These are phyloP conservation scores for Lathronympha strigana DNA, from an alignment of 2,888 invertebrate genomes.

Conservation along the genomic window DNA sequence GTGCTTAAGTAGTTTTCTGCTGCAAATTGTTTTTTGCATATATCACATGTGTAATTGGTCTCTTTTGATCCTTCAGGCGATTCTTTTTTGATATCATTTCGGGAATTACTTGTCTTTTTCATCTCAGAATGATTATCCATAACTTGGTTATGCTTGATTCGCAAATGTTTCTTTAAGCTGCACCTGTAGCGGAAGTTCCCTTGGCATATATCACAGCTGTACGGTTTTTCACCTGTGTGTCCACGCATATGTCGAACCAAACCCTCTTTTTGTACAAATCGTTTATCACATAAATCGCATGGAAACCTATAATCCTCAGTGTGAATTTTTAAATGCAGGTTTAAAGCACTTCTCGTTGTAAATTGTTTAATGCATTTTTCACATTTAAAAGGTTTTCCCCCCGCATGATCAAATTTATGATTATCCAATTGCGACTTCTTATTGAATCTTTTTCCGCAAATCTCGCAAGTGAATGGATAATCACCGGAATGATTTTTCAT, in stretches of 20 bases:
- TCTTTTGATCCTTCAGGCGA: not conserved
- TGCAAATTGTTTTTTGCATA: conserved; percentile 13
- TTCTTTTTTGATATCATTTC: not conserved
- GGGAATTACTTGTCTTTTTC: not conserved
- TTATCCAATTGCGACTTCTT: not conserved
- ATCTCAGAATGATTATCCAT: not conserved
- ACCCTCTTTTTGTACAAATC: conserved; percentile 2
- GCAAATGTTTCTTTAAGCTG: conserved; percentile 2
- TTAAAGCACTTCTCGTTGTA: not conserved
- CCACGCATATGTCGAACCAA: not conserved
- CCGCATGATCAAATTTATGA: not conserved
- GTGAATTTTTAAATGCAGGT: conserved; percentile 6
- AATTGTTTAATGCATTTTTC: not conserved
- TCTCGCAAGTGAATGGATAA: not conserved
- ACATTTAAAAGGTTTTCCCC: conserved; percentile 1
- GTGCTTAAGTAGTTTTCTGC: not conserved
- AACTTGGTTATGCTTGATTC: not conserved
- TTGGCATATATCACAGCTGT: conserved; percentile 5
- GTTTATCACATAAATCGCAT: conserved; percentile 13
- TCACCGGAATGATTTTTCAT: conserved; percentile 2
- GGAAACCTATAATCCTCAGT: not conserved
- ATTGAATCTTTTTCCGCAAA: not conserved
- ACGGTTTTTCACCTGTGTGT: conserved; percentile 2
- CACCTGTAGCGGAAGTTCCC: not conserved
- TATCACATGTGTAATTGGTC: not conserved